Base-by-base conservation (phyloP, 2,888 invertebrate genomes). In the Troglohyphantes excavatus region DNA sequence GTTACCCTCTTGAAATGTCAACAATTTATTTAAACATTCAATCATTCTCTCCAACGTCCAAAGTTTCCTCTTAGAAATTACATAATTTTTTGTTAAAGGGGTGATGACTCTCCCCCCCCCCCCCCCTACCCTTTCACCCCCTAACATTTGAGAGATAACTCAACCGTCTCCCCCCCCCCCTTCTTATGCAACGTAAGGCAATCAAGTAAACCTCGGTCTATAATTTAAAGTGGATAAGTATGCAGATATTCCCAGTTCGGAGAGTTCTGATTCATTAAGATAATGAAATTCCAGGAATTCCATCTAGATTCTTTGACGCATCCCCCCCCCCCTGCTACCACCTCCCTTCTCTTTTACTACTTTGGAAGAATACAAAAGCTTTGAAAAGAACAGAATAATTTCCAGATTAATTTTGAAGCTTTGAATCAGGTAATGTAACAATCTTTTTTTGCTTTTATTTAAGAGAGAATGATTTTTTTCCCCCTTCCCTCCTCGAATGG, bases 221-320 rank as follows among this genome's bases (percentile, higher is more conserved):
- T 88, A 88, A 88, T 88, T 88, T 88, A 88, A 88, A 88, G 81
- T 39, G 75, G 81, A 88, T 88, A 88, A 88, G 81, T 82, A 88
- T 82, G 88, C 75, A 61, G 82, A 75, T 81, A 75, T 68, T 43
- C 67, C 68, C 61, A 75, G 73, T 67, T 53, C 59, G 75, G 26
- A 82, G 39, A 82, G 82, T 81, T 82, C 81, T 75, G 89, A 89
- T 89, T 89, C 89, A 89, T 89, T 89, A 89, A 61, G 83, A 68
- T 89, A 89, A 89, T 89, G 89, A 89, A 89, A 89, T 89, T 89
- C 89, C 83, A 26, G 46, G 70, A 82, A 88, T 88, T 88, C 88
- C 73, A 61, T 68, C 70, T 53, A 63, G 73, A 73, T 86, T 70
- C 86, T 70, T 43, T 86, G 81, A 72, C 75, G 39, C 65, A 13